Conservation (phyloP, 2,797 vertebrate genomes). For the Sebastes kiyomatsui region DNA sequence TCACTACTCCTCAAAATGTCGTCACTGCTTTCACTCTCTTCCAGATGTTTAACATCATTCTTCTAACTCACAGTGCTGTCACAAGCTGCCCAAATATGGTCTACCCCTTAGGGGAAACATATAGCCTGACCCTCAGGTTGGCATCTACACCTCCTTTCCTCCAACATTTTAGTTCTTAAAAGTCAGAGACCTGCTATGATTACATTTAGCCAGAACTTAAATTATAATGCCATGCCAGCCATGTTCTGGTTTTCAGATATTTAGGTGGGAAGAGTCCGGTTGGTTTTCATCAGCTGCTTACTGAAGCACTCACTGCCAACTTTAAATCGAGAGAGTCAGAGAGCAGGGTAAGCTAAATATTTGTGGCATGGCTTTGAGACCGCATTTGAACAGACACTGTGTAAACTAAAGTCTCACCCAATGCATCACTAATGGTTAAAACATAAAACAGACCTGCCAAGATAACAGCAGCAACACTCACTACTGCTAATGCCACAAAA, state of each 20-base stretch:
- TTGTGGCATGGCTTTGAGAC: neutral
- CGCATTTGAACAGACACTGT: neutral
- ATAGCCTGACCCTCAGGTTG: neutral
- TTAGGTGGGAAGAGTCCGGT: neutral
- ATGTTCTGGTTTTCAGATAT: neutral
- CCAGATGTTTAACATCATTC: neutral
- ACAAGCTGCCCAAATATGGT: neutral
- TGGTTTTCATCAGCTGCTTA: conserved; percentile 3
- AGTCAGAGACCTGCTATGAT: neutral
- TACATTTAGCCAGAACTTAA: neutral
- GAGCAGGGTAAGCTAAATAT: conserved; percentile 19
- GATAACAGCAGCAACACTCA: neutral
- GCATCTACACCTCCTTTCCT: neutral
- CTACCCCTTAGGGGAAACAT: neutral
- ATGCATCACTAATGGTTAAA: conserved; percentile 1
- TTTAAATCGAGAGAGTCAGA: neutral
- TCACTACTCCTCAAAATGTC: neutral
- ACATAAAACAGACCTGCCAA: conserved; percentile 1
- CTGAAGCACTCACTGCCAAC: neutral
- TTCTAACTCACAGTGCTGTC: neutral
- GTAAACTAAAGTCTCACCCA: neutral
- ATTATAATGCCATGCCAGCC: neutral
- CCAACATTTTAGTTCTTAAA: neutral
- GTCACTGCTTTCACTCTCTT: neutral
- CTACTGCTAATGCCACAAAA: neutral